Evolutionary conservation across 2,888 invertebrate genomes (phyloP).

Genomic region (Girardia tigrina): DNA sequence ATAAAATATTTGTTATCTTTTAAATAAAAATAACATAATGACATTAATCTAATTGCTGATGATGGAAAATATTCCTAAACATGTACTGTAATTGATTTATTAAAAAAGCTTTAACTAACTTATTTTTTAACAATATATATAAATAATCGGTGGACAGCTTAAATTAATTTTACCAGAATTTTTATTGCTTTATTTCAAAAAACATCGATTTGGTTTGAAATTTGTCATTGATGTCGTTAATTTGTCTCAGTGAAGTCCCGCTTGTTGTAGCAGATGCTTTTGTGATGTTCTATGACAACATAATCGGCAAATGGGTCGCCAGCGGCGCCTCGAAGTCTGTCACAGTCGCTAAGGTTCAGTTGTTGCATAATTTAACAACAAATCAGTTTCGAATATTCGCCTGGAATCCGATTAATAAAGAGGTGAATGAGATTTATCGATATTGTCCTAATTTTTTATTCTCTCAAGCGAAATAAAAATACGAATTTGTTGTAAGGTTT

Average conservation of each 20-base stretch:
- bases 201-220: not conserved
- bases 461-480: no score
- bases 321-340: not conserved
- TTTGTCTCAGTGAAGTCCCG: not conserved
- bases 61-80: no score
- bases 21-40: no score
- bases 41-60: no score
- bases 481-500: no score
- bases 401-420: slow-evolving; percentile 10
- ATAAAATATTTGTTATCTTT: no score
- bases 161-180: not conserved
- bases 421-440: not conserved
- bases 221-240: not conserved
- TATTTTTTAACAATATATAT: no score
- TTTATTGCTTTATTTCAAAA: not conserved
- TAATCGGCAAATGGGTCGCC: not conserved
- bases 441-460: not conserved
- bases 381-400: slow-evolving; percentile 15
- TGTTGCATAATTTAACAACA: not conserved
- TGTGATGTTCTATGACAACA: not conserved
- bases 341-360: slow-evolving; percentile 10
- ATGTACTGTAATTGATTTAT: no score
- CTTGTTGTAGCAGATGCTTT: slow-evolving; percentile 4
- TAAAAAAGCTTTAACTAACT: no score
- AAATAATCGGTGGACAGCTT: no score